Conservation (phyloP, 2,888 invertebrate species). For the Mycalesis mineus region DNA sequence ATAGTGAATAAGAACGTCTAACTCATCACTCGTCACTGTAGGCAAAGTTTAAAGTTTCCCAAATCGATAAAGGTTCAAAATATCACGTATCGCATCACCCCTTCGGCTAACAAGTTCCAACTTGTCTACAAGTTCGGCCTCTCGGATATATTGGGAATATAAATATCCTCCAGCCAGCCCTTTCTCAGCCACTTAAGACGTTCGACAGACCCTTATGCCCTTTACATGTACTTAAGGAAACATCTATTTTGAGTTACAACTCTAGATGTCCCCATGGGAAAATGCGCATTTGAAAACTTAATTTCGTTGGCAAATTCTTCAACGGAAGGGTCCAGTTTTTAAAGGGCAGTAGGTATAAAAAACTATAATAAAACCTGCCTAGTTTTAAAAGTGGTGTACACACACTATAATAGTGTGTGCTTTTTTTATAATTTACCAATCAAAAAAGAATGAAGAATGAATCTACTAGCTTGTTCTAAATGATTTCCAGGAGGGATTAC, state of each 20-base stretch:
- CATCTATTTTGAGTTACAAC: slow-evolving; percentile 39
- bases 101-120: slow-evolving; percentile 44
- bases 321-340: slow-evolving; percentile 17
- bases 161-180: slow-evolving; percentile 64
- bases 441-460: too few species aligned
- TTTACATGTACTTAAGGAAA: slow-evolving; percentile 36
- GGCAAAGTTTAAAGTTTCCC: slow-evolving; percentile 22
- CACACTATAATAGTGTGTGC: too few species aligned
- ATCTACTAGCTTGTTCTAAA: too few species aligned
- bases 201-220: slow-evolving; percentile 56
- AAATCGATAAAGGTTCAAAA: slow-evolving; percentile 25
- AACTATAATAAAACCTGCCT: too few species aligned
- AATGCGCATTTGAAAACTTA: slow-evolving; percentile 32
- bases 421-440: too few species aligned
- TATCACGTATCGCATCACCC: slow-evolving; percentile 35
- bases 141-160: slow-evolving; percentile 71
- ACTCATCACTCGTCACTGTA: background rate
- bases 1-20: too few species aligned
- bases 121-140: slow-evolving; percentile 48
- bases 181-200: slow-evolving; percentile 68
- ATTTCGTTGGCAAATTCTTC: slow-evolving; percentile 26
- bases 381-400: too few species aligned
- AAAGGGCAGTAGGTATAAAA: background rate
- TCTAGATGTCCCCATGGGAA: slow-evolving; percentile 33
- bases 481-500: too few species aligned